These are phyloP conservation scores for Phengaris alcon DNA, from an alignment of 2,888 invertebrate genomes.

Conservation along the genomic window DNA sequence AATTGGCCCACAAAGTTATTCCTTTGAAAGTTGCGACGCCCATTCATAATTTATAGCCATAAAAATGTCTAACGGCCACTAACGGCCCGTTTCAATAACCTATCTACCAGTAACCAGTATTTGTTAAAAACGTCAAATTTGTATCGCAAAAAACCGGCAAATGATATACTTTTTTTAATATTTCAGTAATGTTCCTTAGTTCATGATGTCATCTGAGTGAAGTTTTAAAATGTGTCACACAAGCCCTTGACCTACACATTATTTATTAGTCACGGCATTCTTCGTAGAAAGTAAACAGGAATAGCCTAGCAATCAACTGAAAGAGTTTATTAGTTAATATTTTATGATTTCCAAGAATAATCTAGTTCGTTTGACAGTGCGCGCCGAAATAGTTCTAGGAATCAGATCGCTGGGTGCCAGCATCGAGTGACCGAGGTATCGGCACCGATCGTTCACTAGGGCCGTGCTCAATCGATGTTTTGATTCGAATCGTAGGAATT, in stretches of 20 bases:
- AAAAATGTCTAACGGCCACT: no score
- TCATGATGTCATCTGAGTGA: not conserved
- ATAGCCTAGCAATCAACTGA: constrained; percentile 16
- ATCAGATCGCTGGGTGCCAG: constrained; percentile 44
- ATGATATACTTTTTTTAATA: not conserved
- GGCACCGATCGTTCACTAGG: constrained; percentile 43
- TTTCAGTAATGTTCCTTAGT: not conserved
- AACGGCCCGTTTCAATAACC: no score
- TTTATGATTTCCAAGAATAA: constrained; percentile 27
- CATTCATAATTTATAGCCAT: no score
- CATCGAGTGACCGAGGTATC: constrained; percentile 48
- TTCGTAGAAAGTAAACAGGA: constrained; percentile 20
- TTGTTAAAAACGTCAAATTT: no score
- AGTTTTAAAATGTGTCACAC: not conserved
- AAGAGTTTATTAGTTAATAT: constrained; percentile 22
- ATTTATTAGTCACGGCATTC: not conserved
- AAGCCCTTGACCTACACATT: constrained; percentile 13
- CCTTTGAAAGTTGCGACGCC: no score
- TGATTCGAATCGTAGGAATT: no score
- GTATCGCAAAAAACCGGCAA: no score
- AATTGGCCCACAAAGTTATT: no score
- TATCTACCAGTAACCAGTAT: no score
- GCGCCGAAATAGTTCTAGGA: constrained; percentile 41
- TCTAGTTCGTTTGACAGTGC: constrained; percentile 17
- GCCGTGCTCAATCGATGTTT: no score